These are phyloP conservation scores for Thamnaconus septentrionalis DNA, from an alignment of 2,113 vertebrate genomes.

Conservation along the genomic window DNA sequence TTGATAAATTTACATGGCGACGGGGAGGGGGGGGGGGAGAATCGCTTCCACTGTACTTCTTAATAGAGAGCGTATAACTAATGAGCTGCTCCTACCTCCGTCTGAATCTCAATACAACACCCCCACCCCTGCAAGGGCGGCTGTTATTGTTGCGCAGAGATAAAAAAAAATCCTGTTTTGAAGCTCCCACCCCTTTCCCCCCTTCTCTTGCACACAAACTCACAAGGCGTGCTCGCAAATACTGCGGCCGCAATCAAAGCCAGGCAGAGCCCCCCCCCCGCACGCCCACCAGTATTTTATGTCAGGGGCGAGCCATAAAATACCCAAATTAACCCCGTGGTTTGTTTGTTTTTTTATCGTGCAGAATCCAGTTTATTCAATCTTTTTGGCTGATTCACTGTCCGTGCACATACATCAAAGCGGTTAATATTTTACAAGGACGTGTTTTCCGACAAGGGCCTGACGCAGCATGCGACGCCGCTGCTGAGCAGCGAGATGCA, in stretches of 20 bases:
- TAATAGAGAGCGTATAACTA: conserved; percentile 7
- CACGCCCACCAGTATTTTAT: too few species aligned
- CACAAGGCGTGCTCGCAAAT: conserved; percentile 14
- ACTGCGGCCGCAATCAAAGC: conserved; percentile 13
- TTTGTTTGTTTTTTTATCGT: neutral
- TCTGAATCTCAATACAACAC: neutral
- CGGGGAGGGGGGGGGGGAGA: too few species aligned
- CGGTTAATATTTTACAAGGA: conserved; percentile 17
- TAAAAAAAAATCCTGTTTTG: too few species aligned
- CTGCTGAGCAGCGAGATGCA: neutral
- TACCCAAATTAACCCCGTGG: conserved; percentile 1
- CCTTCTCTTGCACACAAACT: neutral
- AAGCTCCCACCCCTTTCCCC: too few species aligned
- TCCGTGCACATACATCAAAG: neutral
- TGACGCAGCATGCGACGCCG: conserved; percentile 5
- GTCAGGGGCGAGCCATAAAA: neutral
- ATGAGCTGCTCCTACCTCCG: neutral
- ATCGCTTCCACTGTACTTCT: conserved; percentile 16
- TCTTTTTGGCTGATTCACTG: conserved; percentile 7
- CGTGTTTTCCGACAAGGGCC: neutral
- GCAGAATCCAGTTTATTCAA: neutral
- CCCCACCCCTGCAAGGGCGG: neutral
- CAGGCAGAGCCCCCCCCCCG: conserved; percentile 1
- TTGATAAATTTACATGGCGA: conserved; percentile 8
- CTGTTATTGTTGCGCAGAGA: neutral